phyloP scores from a whole-genome alignment of 2,888 invertebrate species.

The Eristalis tenax region DNA sequence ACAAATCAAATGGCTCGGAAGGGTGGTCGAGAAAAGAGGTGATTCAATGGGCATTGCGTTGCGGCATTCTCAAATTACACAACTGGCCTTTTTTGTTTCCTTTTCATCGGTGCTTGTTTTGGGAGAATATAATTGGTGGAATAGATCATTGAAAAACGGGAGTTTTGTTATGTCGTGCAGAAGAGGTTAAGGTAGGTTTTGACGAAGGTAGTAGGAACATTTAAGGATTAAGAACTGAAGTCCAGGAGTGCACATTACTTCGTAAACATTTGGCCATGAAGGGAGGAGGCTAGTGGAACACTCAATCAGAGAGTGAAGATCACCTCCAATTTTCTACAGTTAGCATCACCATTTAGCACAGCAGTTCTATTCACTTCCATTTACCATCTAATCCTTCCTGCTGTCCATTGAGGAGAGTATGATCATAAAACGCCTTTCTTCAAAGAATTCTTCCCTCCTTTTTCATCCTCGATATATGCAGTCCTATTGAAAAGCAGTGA shows the following conservation, averaged over 20 bases:
- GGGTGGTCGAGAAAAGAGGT: not conserved
- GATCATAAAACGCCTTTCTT: no score
- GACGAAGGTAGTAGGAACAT: not conserved
- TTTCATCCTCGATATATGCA: not conserved
- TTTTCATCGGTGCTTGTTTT: not conserved
- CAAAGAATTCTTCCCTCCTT: no score
- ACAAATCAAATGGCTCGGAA: slow-evolving; percentile 61
- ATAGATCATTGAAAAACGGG: slow-evolving; percentile 50
- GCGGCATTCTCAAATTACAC: not conserved
- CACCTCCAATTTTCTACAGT: no score
- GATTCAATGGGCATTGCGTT: not conserved
- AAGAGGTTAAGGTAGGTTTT: slow-evolving; percentile 39
- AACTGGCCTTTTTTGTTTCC: slow-evolving; percentile 1
- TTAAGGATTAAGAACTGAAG: not conserved
- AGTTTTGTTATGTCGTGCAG: slow-evolving; percentile 53
- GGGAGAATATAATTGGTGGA: slow-evolving; percentile 28
- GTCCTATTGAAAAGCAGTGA: no score
- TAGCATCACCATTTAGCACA: no score
- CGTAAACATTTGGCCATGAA: no score
- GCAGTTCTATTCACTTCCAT: no score
- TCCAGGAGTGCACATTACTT: no score
- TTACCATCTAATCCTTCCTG: no score
- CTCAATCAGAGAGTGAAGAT: no score
- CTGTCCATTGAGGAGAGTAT: no score
- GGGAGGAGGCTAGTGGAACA: no score